A percentile compares a stretch with the other conserved stretches of the same genome.
Evolutionary conservation across 2,888 invertebrate species (phyloP).

Genomic region (Ctena decussata): DNA sequence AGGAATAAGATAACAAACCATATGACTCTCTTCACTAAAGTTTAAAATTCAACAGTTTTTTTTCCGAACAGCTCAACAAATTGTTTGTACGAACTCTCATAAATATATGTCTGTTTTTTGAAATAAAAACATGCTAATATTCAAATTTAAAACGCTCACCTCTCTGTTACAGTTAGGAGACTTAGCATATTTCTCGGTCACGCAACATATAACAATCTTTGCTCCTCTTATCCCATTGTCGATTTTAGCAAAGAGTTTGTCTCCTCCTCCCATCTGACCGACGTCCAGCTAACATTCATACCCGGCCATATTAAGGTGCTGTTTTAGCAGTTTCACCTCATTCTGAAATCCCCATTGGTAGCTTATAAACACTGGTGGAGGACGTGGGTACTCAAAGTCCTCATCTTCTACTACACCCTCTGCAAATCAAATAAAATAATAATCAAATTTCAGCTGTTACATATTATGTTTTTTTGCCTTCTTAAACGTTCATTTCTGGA

Average conservation of each 20-base stretch:
- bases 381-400: slow-evolving; percentile 67
- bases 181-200: slow-evolving; percentile 82
- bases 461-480: not conserved
- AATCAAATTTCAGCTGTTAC: not conserved
- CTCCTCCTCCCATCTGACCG: slow-evolving; percentile 86
- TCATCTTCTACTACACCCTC: slow-evolving; percentile 72
- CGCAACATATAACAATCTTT: slow-evolving; percentile 73
- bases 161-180: slow-evolving; percentile 86
- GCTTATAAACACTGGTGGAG: slow-evolving; percentile 69
- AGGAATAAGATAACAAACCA: too few species aligned
- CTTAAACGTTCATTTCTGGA: not conserved
- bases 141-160: slow-evolving; percentile 69
- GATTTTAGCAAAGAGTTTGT: slow-evolving; percentile 85
- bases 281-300: slow-evolving; percentile 86
- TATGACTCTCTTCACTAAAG: too few species aligned
- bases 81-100: too few species aligned
- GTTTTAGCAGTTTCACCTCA: slow-evolving; percentile 81
- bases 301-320: slow-evolving; percentile 84
- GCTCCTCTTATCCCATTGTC: slow-evolving; percentile 82
- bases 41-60: too few species aligned
- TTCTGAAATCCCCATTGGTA: slow-evolving; percentile 85
- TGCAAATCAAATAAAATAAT: slow-evolving; percentile 39
- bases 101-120: too few species aligned
- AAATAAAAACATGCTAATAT: too few species aligned
- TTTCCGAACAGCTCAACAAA: too few species aligned